Evolutionary conservation across 2,113 vertebrate species (phyloP).

Genomic region (Lagopus leucura): DNA sequence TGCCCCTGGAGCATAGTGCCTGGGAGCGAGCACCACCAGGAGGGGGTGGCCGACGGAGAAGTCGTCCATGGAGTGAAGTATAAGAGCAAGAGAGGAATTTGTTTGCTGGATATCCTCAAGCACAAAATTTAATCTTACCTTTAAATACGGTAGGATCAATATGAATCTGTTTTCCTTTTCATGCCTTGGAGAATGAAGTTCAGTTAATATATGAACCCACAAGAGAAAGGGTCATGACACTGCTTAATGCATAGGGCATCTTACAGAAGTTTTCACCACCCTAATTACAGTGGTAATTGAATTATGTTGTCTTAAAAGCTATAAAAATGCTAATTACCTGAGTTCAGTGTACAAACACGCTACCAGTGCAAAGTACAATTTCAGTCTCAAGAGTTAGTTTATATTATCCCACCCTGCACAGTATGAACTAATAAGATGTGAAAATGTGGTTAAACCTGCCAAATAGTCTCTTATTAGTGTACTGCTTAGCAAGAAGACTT

Average conservation of each 20-base stretch:
- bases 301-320: constrained; percentile 66
- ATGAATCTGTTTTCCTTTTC: constrained; percentile 76
- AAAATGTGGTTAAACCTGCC: constrained; percentile 46
- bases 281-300: constrained; percentile 71
- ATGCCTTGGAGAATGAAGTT: constrained; percentile 72
- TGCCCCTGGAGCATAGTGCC: constrained; percentile 84
- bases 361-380: background rate
- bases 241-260: constrained; percentile 65
- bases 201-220: constrained; percentile 73
- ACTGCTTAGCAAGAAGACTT: constrained; percentile 18
- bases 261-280: constrained; percentile 74
- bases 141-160: constrained; percentile 93
- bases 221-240: constrained; percentile 73
- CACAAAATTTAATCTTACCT: constrained; percentile 84
- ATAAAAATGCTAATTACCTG: constrained; percentile 65
- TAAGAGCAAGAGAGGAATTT: constrained; percentile 66
- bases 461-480: constrained; percentile 24
- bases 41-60: constrained; percentile 80
- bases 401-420: background rate
- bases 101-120: constrained; percentile 84
- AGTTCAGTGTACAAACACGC: constrained; percentile 32
- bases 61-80: constrained; percentile 76
- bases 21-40: constrained; percentile 80
- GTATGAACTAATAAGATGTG: constrained; percentile 34
- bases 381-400: constrained; percentile 51